phyloP scores from a whole-genome alignment of 2,797 vertebrate species.

The Rhyacichthys aspro region DNA sequence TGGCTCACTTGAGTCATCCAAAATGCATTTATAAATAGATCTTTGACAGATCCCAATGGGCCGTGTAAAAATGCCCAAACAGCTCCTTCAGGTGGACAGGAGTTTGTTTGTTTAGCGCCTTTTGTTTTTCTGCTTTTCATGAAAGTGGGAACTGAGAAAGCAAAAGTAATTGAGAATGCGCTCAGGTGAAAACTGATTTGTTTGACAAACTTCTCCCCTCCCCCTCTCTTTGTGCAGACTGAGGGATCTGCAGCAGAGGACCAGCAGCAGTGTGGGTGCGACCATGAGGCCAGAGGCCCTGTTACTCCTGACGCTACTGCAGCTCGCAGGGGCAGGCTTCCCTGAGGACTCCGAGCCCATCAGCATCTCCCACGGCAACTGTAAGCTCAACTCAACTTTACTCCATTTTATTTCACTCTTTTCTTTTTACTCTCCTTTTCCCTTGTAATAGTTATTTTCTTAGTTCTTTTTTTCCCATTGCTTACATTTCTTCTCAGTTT shows the following conservation, averaged over 20 bases:
- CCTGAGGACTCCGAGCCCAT: slow-evolving; percentile 99
- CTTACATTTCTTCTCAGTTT: too few relatives aligned
- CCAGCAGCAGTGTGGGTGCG: slow-evolving; percentile 81
- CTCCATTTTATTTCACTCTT: background rate
- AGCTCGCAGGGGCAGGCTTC: slow-evolving; percentile 94
- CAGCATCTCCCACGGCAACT: slow-evolving; percentile 99
- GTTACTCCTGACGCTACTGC: slow-evolving; percentile 97
- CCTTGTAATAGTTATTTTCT: slow-evolving; percentile 9
- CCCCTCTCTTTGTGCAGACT: slow-evolving; percentile 80
- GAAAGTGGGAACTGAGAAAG: slow-evolving; percentile 13
- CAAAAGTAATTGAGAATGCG: slow-evolving; percentile 29
- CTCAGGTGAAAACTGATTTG: slow-evolving; percentile 38
- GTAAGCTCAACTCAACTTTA: slow-evolving; percentile 82
- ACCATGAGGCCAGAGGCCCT: slow-evolving; percentile 99
- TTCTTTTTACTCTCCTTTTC: background rate
- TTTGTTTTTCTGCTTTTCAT: slow-evolving; percentile 2
- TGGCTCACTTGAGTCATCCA: slow-evolving; percentile 65
- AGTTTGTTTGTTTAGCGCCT: slow-evolving; percentile 24
- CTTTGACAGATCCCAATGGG: slow-evolving; percentile 42
- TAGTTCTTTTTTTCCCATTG: background rate
- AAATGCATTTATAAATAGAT: slow-evolving; percentile 64
- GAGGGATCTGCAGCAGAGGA: slow-evolving; percentile 85
- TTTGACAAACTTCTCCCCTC: slow-evolving; percentile 41
- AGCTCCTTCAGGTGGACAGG: slow-evolving; percentile 44
- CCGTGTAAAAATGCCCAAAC: slow-evolving; percentile 56